Percentiles rank a stretch among this genome's conserved stretches.
Conservation (phyloP, 92 coral and sea anemone species). For the Pocillopora grandis region DNA sequence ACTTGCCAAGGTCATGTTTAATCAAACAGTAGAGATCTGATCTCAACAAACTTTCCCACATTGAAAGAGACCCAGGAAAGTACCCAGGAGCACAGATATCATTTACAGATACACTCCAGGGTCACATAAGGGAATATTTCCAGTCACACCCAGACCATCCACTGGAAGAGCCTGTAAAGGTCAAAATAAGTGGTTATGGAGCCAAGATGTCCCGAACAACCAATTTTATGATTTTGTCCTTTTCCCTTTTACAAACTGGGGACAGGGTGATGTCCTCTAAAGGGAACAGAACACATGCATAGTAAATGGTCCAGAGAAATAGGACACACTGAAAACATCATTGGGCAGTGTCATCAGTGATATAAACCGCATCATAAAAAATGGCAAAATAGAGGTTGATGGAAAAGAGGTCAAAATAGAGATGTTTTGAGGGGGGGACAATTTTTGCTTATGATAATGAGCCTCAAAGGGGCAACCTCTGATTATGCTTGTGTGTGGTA, state of each 20-base stretch:
- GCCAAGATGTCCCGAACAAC: constrained; percentile 53
- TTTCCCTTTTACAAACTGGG: constrained; percentile 51
- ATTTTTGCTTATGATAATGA: constrained; percentile 56
- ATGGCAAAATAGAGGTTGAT: too few relatives aligned
- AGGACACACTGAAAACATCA: constrained; percentile 45
- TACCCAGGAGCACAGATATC: constrained; percentile 58
- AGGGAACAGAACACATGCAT: constrained; percentile 52
- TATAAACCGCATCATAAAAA: constrained; percentile 19
- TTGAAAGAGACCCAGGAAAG: constrained; percentile 39
- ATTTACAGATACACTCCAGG: constrained; percentile 43
- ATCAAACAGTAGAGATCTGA: constrained; percentile 56
- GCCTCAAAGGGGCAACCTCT: constrained; percentile 52
- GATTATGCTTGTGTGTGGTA: constrained; percentile 54
- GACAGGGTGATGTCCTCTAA: constrained; percentile 49
- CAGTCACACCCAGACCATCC: constrained; percentile 32
- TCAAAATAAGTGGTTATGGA: constrained; percentile 64
- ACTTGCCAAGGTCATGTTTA: constrained; percentile 58
- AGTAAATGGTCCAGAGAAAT: constrained; percentile 59
- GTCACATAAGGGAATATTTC: constrained; percentile 33
- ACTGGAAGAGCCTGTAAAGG: constrained; percentile 23
- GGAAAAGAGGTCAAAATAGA: constrained; percentile 16
- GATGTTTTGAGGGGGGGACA: constrained; percentile 38
- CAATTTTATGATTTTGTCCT: constrained; percentile 59
- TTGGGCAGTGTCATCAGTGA: constrained; percentile 20
- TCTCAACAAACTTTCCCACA: constrained; percentile 50